These are phyloP conservation scores for Monochamus alternatus DNA, from an alignment of 2,888 invertebrate genomes.

Conservation along the genomic window DNA sequence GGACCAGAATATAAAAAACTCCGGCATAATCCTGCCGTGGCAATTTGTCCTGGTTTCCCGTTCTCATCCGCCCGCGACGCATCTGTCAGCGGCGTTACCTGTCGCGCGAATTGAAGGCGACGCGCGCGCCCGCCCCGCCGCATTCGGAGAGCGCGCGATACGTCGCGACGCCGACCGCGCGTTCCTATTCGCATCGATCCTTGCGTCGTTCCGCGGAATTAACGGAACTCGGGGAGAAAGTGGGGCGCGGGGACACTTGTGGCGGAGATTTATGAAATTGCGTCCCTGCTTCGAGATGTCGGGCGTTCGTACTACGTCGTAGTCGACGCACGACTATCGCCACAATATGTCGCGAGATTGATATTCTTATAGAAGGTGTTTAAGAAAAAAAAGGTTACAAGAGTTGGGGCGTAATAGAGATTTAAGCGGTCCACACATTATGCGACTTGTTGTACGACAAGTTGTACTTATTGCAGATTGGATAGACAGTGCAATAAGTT, in stretches of 20 bases:
- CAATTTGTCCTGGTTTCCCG: slow-evolving; percentile 25
- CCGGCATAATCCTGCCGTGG: neutral
- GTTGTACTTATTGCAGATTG: too few species aligned
- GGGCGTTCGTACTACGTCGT: neutral
- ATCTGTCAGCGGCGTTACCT: slow-evolving; percentile 33
- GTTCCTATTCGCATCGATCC: slow-evolving; percentile 26
- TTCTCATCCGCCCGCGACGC: slow-evolving; percentile 9
- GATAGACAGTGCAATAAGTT: too few species aligned
- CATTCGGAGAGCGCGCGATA: slow-evolving; percentile 14
- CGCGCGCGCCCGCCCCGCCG: slow-evolving; percentile 18
- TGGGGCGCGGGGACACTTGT: slow-evolving; percentile 2
- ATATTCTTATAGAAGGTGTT: too few species aligned
- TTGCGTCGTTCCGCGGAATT: slow-evolving; percentile 25
- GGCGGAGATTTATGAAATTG: neutral
- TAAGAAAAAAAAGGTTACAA: too few species aligned
- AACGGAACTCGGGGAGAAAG: slow-evolving; percentile 16
- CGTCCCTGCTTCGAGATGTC: neutral
- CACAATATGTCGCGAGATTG: too few species aligned
- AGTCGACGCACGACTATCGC: too few species aligned
- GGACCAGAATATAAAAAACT: too few species aligned
- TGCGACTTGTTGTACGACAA: too few species aligned
- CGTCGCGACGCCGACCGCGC: slow-evolving; percentile 18
- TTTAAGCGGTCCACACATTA: too few species aligned
- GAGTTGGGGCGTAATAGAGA: too few species aligned
- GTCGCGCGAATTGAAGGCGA: slow-evolving; percentile 32